Conservation (phyloP, 2,113 vertebrate species). For the Peromyscus polionotus region DNA sequence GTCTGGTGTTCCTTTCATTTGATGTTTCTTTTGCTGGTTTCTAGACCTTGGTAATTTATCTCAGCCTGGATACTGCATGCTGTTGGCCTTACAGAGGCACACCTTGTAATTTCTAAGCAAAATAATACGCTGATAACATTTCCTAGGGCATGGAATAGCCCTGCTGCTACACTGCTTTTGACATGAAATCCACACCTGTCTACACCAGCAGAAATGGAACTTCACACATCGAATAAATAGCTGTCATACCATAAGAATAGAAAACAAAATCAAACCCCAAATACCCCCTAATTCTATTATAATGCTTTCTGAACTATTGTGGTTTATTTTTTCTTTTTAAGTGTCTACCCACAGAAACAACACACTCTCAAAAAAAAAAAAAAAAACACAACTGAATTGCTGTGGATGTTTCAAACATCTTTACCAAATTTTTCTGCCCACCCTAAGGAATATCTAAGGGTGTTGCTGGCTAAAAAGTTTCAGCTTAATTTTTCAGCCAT, state of each 20-base stretch:
- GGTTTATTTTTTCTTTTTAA: not conserved
- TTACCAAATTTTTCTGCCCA: conserved; percentile 45
- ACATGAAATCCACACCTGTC: conserved; percentile 27
- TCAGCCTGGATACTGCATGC: not conserved
- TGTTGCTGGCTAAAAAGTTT: not conserved
- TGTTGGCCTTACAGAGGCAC: not conserved
- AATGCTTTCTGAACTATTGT: conserved; percentile 14
- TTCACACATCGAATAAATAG: conserved; percentile 55
- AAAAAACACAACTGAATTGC: not conserved
- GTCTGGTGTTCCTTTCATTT: not conserved
- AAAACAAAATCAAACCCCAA: conserved; percentile 38
- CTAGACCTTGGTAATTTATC: not conserved
- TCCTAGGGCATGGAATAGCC: conserved; percentile 43
- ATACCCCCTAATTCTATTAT: conserved; percentile 17
- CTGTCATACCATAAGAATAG: conserved; percentile 18
- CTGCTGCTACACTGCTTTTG: conserved; percentile 12
- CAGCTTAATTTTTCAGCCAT: conserved; percentile 4
- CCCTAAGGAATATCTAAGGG: not conserved
- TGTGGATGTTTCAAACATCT: conserved; percentile 6
- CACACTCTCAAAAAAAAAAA: conserved; percentile 1
- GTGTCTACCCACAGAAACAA: conserved; percentile 54
- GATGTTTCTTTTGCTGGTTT: conserved; percentile 31
- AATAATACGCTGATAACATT: conserved; percentile 26
- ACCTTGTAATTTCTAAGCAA: conserved; percentile 54
- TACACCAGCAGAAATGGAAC: conserved; percentile 23